Percentiles rank a stretch among this genome's conserved stretches.
Evolutionary conservation across 2,113 vertebrate species (phyloP).

Genomic region (Catharus fuscescens): DNA sequence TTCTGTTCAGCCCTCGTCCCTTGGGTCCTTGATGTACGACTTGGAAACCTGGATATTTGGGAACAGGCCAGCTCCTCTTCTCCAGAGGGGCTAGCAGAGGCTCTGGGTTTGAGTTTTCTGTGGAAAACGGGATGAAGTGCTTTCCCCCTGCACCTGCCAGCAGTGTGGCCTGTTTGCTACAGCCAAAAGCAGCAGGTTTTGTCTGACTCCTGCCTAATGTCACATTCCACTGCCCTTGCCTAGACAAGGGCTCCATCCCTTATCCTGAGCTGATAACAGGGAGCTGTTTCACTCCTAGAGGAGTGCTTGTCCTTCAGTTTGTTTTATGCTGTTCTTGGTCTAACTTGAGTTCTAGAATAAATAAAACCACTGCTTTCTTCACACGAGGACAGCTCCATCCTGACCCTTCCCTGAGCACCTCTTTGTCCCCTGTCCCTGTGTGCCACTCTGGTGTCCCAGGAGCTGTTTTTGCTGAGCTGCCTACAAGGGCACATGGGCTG

Average conservation of each 20-base stretch:
- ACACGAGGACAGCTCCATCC: neutral
- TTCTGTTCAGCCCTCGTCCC: fast-evolving
- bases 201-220: neutral
- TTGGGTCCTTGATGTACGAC: fast-evolving
- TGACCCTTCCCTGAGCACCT: neutral
- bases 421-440: neutral
- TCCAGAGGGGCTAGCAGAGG: neutral
- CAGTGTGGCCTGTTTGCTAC: neutral
- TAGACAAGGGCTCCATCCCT: neutral
- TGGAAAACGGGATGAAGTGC: neutral
- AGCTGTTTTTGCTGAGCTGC: neutral
- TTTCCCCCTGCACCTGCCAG: neutral
- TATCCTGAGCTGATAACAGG: neutral
- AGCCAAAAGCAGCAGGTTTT: neutral
- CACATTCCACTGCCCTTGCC: neutral
- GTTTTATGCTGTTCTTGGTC: neutral
- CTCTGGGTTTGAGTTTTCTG: neutral
- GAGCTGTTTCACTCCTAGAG: neutral
- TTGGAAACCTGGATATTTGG: neutral
- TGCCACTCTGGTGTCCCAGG: neutral
- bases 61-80: neutral
- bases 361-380: neutral
- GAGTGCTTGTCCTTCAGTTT: neutral
- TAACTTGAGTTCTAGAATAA: neutral
- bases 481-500: neutral